phyloP scores from a whole-genome alignment of 2,113 vertebrate species.

The Mesocricetus auratus region DNA sequence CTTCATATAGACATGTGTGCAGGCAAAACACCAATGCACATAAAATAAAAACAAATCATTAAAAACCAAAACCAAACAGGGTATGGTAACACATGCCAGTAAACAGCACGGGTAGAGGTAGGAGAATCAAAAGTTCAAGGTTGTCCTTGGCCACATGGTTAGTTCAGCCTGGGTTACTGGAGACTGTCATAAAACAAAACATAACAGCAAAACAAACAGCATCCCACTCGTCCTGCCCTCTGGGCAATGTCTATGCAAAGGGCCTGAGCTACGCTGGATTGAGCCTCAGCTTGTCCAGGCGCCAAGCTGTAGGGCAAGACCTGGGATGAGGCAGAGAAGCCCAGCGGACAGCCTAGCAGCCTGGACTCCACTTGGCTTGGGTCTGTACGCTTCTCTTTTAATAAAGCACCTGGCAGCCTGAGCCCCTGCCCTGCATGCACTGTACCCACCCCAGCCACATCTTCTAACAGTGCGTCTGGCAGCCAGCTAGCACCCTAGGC shows the following conservation, averaged over 20 bases:
- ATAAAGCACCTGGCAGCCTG: neutral
- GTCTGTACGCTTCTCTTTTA: neutral
- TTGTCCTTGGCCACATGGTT: neutral
- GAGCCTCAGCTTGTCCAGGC: neutral
- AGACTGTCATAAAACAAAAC: neutral
- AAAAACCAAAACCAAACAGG: neutral
- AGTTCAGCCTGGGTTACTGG: neutral
- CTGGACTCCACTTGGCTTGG: neutral
- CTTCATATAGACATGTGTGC: no score
- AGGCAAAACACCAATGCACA: no score
- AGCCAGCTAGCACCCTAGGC: neutral
- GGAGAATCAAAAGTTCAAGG: neutral
- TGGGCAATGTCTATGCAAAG: neutral
- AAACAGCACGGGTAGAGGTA: neutral
- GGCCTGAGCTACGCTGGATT: neutral
- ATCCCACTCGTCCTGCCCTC: neutral
- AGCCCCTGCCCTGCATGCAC: neutral
- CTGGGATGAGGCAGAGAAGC: neutral
- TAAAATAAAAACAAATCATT: no score
- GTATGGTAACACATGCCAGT: neutral
- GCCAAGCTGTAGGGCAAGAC: neutral
- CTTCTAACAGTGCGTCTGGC: neutral
- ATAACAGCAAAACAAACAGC: neutral
- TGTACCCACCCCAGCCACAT: neutral
- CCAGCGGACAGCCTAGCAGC: neutral